phyloP scores from a whole-genome alignment of 2,113 vertebrate genomes.

The Marcusenius ussheri region DNA sequence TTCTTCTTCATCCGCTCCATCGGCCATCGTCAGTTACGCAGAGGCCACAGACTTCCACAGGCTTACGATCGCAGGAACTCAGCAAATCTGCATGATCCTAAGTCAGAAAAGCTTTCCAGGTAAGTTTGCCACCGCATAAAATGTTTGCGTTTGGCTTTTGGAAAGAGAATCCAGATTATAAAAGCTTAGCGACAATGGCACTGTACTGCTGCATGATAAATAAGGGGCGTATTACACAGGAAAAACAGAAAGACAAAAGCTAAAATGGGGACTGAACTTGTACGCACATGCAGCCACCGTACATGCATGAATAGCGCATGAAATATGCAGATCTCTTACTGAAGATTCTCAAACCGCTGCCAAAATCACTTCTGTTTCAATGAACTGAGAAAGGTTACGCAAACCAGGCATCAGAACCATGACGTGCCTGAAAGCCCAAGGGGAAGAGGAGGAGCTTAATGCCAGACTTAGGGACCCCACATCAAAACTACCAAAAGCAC shows the following conservation, averaged over 20 bases:
- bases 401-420: not conserved
- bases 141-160: not conserved
- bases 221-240: not conserved
- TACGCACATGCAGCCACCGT: not conserved
- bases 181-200: not conserved
- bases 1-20: slow-evolving; percentile 72
- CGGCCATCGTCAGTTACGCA: slow-evolving; percentile 70
- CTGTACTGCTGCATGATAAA: not conserved
- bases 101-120: not conserved
- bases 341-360: not conserved
- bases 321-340: not conserved
- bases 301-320: not conserved
- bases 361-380: not conserved
- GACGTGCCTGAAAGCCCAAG: not conserved
- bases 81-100: slow-evolving; percentile 18
- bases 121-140: not conserved
- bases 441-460: not conserved
- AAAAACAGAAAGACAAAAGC: not conserved
- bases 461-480: not conserved
- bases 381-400: not conserved
- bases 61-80: slow-evolving; percentile 19
- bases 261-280: not conserved
- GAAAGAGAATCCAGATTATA: not conserved
- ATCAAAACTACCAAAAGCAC: not conserved
- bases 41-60: slow-evolving; percentile 39